These are phyloP conservation scores for Sapajus apella DNA, from an alignment of 2,113 vertebrate species.

Conservation along the genomic window DNA sequence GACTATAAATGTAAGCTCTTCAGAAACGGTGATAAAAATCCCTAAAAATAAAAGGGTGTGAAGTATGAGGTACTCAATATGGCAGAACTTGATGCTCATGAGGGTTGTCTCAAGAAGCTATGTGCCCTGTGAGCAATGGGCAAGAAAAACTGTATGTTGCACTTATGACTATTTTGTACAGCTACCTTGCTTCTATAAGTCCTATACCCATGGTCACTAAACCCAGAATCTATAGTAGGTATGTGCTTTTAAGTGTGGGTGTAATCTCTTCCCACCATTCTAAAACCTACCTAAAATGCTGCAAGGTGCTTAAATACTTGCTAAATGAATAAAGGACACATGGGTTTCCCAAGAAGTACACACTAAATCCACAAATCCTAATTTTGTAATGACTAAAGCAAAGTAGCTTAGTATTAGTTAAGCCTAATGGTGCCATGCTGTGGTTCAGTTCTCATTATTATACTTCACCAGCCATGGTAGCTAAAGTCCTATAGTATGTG, in stretches of 20 bases:
- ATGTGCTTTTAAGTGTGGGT: neutral
- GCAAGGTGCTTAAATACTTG: neutral
- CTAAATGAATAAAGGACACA: neutral
- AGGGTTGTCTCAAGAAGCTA: neutral
- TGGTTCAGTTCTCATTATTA: neutral
- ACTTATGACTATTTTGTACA: neutral
- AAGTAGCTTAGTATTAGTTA: neutral
- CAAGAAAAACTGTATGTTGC: neutral
- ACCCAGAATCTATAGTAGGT: neutral
- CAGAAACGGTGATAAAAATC: neutral
- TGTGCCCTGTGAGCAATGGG: neutral
- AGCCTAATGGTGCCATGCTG: neutral
- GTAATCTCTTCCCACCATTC: neutral
- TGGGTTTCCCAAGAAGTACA: neutral
- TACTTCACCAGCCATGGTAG: neutral
- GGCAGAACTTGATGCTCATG: neutral
- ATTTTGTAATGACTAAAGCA: neutral
- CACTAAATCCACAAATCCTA: neutral
- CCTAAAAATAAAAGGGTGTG: neutral
- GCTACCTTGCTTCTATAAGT: neutral
- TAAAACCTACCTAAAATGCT: neutral
- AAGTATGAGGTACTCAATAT: neutral
- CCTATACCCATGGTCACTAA: neutral
- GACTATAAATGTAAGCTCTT: neutral
- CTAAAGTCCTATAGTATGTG: neutral